Evolutionary conservation across 2,113 vertebrate genomes (phyloP).

Genomic region (Tupaia tana): DNA sequence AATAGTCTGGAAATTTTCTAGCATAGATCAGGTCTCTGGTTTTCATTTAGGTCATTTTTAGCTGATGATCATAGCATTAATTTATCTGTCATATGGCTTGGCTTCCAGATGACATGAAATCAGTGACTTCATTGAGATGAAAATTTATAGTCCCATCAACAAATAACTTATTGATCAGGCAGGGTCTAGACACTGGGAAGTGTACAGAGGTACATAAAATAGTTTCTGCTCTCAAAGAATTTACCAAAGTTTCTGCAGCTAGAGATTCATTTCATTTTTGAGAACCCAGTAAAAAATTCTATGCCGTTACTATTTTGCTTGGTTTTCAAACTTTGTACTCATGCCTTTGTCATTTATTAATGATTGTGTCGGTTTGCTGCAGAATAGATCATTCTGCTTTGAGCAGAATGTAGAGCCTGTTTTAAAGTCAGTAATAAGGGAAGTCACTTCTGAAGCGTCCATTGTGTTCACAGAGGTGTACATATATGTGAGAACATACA

Average conservation of each 20-base stretch:
- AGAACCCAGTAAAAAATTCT: not conserved
- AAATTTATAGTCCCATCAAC: constrained; percentile 13
- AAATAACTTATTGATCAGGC: constrained; percentile 5
- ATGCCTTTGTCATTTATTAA: not conserved
- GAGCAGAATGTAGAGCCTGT: not conserved
- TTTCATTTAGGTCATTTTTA: constrained; percentile 16
- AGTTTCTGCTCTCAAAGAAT: constrained; percentile 34
- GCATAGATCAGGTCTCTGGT: not conserved
- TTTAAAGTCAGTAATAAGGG: not conserved
- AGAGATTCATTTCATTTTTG: constrained; percentile 51
- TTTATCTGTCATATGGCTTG: not conserved
- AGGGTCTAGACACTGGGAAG: not conserved
- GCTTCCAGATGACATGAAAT: not conserved
- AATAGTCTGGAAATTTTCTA: constrained; percentile 12
- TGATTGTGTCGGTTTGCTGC: not conserved
- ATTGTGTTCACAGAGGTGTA: not conserved
- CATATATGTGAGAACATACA: no score
- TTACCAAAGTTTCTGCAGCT: not conserved
- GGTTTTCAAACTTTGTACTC: constrained; percentile 20
- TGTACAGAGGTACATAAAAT: constrained; percentile 5
- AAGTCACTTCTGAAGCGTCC: not conserved
- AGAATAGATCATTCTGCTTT: not conserved
- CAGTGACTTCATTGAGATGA: not conserved
- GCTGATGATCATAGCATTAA: not conserved
- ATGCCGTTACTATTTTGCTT: not conserved